Evolutionary conservation across 2,797 vertebrate species (phyloP).

Genomic region (Lepus oiostolus): DNA sequence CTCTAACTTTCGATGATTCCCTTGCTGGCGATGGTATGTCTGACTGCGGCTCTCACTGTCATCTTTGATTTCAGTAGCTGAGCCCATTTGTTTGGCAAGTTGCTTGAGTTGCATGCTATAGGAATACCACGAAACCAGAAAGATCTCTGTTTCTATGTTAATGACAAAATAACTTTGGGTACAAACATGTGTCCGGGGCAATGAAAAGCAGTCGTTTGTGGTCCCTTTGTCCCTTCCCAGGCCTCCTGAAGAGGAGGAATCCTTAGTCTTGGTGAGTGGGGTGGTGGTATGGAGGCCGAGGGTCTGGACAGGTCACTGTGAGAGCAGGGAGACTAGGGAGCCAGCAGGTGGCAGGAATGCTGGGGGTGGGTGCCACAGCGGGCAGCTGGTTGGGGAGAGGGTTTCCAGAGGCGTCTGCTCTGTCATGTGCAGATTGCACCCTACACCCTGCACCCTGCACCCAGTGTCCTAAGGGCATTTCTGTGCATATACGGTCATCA

Average conservation of each 20-base stretch:
- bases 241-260: background rate
- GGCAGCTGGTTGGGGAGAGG: background rate
- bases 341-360: background rate
- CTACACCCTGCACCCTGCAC: background rate
- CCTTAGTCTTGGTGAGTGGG: background rate
- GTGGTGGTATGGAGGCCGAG: background rate
- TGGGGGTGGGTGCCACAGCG: background rate
- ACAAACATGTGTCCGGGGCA: background rate
- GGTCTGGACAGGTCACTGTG: background rate
- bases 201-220: background rate
- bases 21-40: slow-evolving; percentile 6
- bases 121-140: slow-evolving; percentile 24
- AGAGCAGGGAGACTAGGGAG: background rate
- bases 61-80: slow-evolving; percentile 53
- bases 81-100: slow-evolving; percentile 33
- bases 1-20: slow-evolving; percentile 40
- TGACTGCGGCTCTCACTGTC: background rate
- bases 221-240: background rate
- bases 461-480: no score
- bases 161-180: background rate
- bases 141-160: slow-evolving; percentile 5
- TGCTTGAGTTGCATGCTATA: slow-evolving; percentile 11
- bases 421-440: background rate
- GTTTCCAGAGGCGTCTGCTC: background rate
- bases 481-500: background rate